phyloP scores from a whole-genome alignment of 2,888 invertebrate genomes.

The Drosophila flavopinicola region DNA sequence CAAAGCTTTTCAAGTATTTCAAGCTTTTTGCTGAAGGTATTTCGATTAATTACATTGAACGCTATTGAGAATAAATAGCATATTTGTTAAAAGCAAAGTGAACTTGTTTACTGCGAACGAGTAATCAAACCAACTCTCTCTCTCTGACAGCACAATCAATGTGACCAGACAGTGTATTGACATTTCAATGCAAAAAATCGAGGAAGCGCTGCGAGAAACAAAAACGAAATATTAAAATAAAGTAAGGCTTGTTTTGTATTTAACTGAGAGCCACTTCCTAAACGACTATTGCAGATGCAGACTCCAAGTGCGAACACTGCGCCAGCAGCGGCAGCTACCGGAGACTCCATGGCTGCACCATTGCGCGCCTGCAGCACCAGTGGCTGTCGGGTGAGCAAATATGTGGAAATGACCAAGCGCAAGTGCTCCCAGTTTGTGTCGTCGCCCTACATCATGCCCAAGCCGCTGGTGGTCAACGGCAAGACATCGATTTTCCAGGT shows the following conservation, averaged over 20 bases:
- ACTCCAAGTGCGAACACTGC: conserved; percentile 1
- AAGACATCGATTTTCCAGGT: conserved; percentile 83
- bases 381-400: conserved; percentile 66
- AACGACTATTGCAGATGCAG: conserved; percentile 35
- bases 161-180: conserved; percentile 24
- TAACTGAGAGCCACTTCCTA: background rate
- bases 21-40: no score
- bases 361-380: conserved; percentile 51
- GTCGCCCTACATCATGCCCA: conserved; percentile 73
- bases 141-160: conserved; percentile 14
- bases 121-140: background rate
- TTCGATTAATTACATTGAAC: background rate
- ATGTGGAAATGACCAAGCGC: conserved; percentile 75
- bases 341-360: conserved; percentile 20
- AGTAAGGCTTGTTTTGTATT: background rate
- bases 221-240: conserved; percentile 2
- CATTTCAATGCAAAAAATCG: conserved; percentile 24
- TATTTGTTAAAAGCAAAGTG: background rate
- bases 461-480: conserved; percentile 82
- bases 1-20: no score
- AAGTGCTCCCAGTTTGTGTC: conserved; percentile 79
- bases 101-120: conserved; percentile 30
- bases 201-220: conserved; percentile 16
- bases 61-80: background rate
- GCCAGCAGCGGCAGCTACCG: background rate